Evolutionary conservation across 2,797 vertebrate species (phyloP).

Genomic region (Mycteria americana): DNA sequence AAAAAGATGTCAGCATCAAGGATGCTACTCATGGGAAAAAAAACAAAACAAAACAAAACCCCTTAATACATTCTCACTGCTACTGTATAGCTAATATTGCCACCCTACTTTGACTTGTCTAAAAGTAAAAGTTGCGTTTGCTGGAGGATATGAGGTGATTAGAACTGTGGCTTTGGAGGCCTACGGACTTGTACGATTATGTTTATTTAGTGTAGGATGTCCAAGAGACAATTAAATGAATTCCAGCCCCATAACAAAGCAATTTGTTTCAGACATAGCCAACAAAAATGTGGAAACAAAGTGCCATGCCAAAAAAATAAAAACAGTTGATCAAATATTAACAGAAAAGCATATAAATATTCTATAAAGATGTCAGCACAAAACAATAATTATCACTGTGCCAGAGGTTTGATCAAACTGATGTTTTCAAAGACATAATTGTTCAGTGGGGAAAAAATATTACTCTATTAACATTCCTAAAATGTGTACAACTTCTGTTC

Average conservation of each 20-base stretch:
- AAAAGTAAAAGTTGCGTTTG: neutral
- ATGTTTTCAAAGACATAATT: constrained; percentile 3
- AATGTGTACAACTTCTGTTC: neutral
- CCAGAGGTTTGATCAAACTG: constrained; percentile 39
- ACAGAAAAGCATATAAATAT: constrained; percentile 35
- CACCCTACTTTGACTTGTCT: neutral
- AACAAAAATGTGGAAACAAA: constrained; percentile 17
- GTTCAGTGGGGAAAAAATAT: neutral
- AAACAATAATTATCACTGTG: constrained; percentile 34
- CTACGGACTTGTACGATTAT: neutral
- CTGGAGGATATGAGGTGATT: neutral
- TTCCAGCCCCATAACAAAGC: constrained; percentile 6
- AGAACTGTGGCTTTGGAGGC: neutral
- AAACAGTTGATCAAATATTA: constrained; percentile 47
- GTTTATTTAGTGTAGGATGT: neutral
- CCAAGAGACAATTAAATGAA: neutral
- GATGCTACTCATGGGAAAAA: constrained; percentile 44
- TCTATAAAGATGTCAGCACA: constrained; percentile 36
- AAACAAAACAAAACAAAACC: neutral
- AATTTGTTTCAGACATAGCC: neutral
- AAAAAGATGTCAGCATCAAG: constrained; percentile 74
- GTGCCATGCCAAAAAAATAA: neutral
- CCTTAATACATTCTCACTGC: constrained; percentile 49
- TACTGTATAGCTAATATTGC: constrained; percentile 18
- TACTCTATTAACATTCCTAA: neutral